phyloP scores from a whole-genome alignment of 1,140 invertebrate species.

The Scaptomyza graminum region DNA sequence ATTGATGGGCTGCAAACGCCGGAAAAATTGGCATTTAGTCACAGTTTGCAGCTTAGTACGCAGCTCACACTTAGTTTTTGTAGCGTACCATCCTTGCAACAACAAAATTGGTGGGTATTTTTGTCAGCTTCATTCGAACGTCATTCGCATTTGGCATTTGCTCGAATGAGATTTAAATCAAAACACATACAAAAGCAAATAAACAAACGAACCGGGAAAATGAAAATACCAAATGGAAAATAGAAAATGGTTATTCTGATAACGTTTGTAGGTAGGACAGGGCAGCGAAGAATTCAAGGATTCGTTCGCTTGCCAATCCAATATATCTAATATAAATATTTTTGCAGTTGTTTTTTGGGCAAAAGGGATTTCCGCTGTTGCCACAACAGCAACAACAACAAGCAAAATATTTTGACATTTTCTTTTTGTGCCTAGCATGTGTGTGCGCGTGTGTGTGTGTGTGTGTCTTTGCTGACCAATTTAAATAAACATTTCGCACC shows the following conservation, averaged over 20 bases:
- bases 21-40: not conserved
- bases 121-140: conserved; percentile 27
- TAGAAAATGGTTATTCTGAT: conserved; percentile 32
- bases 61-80: not conserved
- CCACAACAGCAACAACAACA: conserved; percentile 13
- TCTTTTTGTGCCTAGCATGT: conserved; percentile 47
- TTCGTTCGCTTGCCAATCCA: conserved; percentile 54
- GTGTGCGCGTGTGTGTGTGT: conserved; percentile 20
- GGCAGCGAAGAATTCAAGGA: not conserved
- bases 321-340: conserved; percentile 82
- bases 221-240: conserved; percentile 24
- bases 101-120: conserved; percentile 4
- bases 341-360: conserved; percentile 76
- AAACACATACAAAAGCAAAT: conserved; percentile 17
- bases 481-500: conserved; percentile 82
- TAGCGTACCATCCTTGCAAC: conserved; percentile 2
- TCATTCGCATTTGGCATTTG: conserved; percentile 55
- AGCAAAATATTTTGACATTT: conserved; percentile 69
- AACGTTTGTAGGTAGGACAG: too few relatives aligned
- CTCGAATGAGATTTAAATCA: conserved; percentile 63
- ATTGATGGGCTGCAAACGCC: conserved; percentile 11
- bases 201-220: conserved; percentile 30
- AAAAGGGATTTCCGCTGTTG: conserved; percentile 76
- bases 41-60: not conserved
- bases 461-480: conserved; percentile 69